Evolutionary conservation across 2,113 vertebrate species (phyloP), one percentile per base, ranked within the genome.

Genomic region (Calyptommatus sinebrachiatus): DNA sequence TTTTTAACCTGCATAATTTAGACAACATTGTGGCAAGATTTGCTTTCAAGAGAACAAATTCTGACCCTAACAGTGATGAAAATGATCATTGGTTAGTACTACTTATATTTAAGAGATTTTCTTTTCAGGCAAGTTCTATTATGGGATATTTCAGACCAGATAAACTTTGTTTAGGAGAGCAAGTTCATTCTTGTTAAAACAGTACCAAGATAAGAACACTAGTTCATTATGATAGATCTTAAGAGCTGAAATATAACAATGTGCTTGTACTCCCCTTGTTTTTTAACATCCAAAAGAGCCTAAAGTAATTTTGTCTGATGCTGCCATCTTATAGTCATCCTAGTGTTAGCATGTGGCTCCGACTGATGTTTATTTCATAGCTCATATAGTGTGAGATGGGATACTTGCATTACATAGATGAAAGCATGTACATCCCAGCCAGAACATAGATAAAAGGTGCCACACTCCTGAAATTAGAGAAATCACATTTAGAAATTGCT

Each of bases 151-250:
- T 31, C 72, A 45, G 72, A 79, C 46, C 50, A 86, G 78, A 87
- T 78, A 78, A 10, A 24, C 4, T 81, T 71, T 22, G 24, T 67
- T 12, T 8, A 76, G 74, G 28, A 71, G 65, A 50, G 7, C 78
- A 29, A 84, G 88, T 63, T 83, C 90, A 80, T 83, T 77, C 84
- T 80, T 62, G 71, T 63, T 81, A 45, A 29, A 83, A 69, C 18
- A 67, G 63, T 2, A 48, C 18, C 45, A 20, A 53, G 76, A 69
- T 11, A 78, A 60, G 31, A 70, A 16, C 60, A 18, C 16, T 41
- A 45, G n/a, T 62, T 67, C 62, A 66, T 18, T 24, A 14, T 66
- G 8, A 82, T 48, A 22, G 29, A 46, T 81, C 77, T 74, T 78
- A 77, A 28, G 67, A 81, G 61, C 71, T 84, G 21, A 48, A 63